Conservation (phyloP, 1,140 invertebrate genomes). For the Dendroctonus ponderosae region DNA sequence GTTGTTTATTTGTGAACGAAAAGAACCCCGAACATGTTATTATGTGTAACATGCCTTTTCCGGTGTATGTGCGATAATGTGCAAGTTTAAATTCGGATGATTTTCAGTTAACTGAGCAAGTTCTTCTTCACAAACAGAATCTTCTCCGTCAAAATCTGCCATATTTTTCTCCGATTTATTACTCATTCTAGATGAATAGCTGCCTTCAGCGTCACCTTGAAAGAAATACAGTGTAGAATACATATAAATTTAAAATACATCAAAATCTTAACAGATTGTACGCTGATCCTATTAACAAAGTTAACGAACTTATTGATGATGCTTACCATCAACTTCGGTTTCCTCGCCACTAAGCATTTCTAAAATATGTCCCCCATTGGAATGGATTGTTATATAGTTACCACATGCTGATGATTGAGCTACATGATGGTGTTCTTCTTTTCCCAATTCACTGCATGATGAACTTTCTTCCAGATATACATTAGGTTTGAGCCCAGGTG, state of each 20-base stretch:
- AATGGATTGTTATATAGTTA: slow-evolving; percentile 44
- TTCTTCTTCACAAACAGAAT: slow-evolving; percentile 85
- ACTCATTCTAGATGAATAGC: slow-evolving; percentile 83
- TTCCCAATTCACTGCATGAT: slow-evolving; percentile 50
- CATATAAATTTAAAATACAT: no score
- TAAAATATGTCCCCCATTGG: slow-evolving; percentile 50
- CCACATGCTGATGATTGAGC: slow-evolving; percentile 33
- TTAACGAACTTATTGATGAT: background rate
- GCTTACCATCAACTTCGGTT: slow-evolving; percentile 54
- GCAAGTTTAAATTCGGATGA: slow-evolving; percentile 47
- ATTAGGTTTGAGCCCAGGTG: slow-evolving; percentile 41
- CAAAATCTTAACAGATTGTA: no score
- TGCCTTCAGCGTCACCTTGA: slow-evolving; percentile 56
- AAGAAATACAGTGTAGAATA: slow-evolving; percentile 1
- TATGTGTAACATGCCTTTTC: slow-evolving; percentile 39
- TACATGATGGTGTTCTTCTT: slow-evolving; percentile 39
- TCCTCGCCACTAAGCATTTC: slow-evolving; percentile 71
- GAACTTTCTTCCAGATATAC: slow-evolving; percentile 50
- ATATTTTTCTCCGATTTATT: slow-evolving; percentile 94
- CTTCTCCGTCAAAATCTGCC: slow-evolving; percentile 92
- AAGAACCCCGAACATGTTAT: background rate
- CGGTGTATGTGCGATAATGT: slow-evolving; percentile 51
- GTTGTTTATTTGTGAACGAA: background rate
- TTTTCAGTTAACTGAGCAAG: slow-evolving; percentile 72
- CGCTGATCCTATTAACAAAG: background rate